These are phyloP conservation scores for Amphipoea oculea DNA, from an alignment of 2,888 invertebrate species.

Conservation along the genomic window DNA sequence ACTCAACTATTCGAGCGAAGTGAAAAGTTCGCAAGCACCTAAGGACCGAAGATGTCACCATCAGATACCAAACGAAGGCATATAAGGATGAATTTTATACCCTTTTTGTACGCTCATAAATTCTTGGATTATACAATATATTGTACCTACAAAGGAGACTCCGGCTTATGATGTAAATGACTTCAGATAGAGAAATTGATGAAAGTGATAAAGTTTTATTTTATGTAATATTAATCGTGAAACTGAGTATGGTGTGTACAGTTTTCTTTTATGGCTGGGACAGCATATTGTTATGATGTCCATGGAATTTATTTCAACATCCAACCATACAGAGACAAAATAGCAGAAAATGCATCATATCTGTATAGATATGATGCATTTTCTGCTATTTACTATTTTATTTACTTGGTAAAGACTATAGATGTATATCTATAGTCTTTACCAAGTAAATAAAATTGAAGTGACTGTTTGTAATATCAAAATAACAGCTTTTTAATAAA, in stretches of 20 bases:
- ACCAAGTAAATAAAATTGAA: neutral
- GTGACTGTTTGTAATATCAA: too few relatives aligned
- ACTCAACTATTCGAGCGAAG: slow-evolving; percentile 71
- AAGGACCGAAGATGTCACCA: slow-evolving; percentile 59
- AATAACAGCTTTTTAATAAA: too few relatives aligned
- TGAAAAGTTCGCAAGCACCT: slow-evolving; percentile 72
- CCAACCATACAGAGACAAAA: neutral
- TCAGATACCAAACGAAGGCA: slow-evolving; percentile 52
- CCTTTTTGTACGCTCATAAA: slow-evolving; percentile 60
- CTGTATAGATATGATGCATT: too few relatives aligned
- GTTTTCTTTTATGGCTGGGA: slow-evolving; percentile 32
- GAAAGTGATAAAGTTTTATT: slow-evolving; percentile 49
- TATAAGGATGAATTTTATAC: slow-evolving; percentile 59
- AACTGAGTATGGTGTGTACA: slow-evolving; percentile 28
- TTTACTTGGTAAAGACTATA: too few relatives aligned
- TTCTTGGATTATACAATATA: slow-evolving; percentile 61
- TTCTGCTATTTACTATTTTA: too few relatives aligned
- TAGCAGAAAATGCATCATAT: neutral
- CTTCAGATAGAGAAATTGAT: slow-evolving; percentile 52
- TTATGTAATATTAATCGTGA: slow-evolving; percentile 57
- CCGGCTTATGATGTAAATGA: slow-evolving; percentile 53
- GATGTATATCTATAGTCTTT: too few relatives aligned
- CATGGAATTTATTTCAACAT: neutral
- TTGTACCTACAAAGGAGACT: slow-evolving; percentile 54
- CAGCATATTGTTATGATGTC: slow-evolving; percentile 1